Percentiles rank a stretch among this genome's conserved stretches.
These are phyloP conservation scores for Rhynchopsitta pachyrhyncha DNA, from an alignment of 2,113 vertebrate species.

Conservation along the genomic window DNA sequence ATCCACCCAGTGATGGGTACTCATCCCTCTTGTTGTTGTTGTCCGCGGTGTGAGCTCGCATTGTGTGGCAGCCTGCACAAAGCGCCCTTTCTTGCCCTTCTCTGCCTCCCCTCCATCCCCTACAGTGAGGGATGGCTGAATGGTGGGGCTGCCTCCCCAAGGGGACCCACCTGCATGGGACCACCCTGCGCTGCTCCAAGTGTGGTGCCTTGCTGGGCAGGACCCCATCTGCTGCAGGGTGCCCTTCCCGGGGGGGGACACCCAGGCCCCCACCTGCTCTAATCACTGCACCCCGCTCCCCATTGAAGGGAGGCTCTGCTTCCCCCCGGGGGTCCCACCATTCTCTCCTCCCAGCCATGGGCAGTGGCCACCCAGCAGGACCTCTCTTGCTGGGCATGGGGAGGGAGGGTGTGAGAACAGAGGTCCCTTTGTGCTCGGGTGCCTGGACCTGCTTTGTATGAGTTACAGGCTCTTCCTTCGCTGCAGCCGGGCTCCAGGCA, in stretches of 20 bases:
- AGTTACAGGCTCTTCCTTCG: conserved; percentile 67
- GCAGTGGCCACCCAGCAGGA: conserved; percentile 29
- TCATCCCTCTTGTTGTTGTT: not conserved
- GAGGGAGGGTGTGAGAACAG: conserved; percentile 58
- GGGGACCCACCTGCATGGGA: not conserved
- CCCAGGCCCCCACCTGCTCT: not conserved
- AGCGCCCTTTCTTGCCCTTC: not conserved
- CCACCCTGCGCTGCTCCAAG: not conserved
- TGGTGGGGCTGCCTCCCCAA: not conserved
- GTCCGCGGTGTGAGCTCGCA: not conserved
- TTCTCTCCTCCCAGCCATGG: not conserved
- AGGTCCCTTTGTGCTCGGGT: conserved; percentile 73
- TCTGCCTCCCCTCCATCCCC: not conserved
- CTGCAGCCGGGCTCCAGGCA: conserved; percentile 50
- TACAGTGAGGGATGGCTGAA: not conserved
- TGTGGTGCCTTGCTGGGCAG: not conserved
- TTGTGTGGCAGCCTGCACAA: conserved; percentile 36
- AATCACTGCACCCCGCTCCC: not conserved
- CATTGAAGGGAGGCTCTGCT: not conserved
- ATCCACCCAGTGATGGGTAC: not conserved
- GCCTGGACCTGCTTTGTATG: conserved; percentile 75
- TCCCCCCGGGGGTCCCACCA: not conserved
- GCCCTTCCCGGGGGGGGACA: accelerated
- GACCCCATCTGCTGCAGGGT: not conserved
- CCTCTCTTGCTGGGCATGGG: not conserved